A percentile compares a stretch with the other conserved stretches of the same genome.
Evolutionary conservation across 2,113 vertebrate genomes (phyloP).

Genomic region (Pampusana beccarii): DNA sequence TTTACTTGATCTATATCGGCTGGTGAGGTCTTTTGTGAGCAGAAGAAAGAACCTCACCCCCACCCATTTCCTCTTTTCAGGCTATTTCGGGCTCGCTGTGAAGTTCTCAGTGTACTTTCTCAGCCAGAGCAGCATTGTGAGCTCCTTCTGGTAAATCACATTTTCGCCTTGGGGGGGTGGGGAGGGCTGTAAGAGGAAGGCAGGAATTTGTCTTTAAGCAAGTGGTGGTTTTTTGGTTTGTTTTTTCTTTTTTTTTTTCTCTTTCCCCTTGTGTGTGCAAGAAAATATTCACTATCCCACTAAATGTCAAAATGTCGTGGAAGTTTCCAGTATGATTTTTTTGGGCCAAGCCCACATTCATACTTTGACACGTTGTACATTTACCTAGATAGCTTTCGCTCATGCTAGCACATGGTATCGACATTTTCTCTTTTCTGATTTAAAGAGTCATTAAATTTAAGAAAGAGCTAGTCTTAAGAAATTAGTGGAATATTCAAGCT

Average conservation of each 20-base stretch:
- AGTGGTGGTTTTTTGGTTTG: neutral
- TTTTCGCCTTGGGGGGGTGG: constrained; percentile 22
- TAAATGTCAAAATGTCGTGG: neutral
- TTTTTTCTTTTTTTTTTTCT: neutral
- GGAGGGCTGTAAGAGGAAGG: neutral
- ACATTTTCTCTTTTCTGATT: neutral
- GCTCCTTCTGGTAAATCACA: constrained; percentile 68
- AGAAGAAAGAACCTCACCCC: constrained; percentile 71
- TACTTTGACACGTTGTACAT: too few relatives aligned
- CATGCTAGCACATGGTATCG: neutral
- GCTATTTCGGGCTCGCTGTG: constrained; percentile 62
- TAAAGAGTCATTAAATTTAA: constrained; percentile 19
- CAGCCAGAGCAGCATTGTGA: constrained; percentile 53
- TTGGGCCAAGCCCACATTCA: neutral
- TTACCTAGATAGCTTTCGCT: neutral
- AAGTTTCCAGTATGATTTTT: neutral
- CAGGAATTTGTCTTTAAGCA: constrained; percentile 30
- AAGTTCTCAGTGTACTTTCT: constrained; percentile 70
- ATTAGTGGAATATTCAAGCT: constrained; percentile 21
- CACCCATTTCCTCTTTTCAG: constrained; percentile 71
- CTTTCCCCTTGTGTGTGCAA: neutral
- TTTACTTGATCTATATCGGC: constrained; percentile 69
- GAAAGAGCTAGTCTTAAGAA: neutral
- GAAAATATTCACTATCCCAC: neutral
- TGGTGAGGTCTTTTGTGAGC: constrained; percentile 70